Evolutionary conservation across 2,888 invertebrate genomes (phyloP).

Genomic region (Athalia cordata): DNA sequence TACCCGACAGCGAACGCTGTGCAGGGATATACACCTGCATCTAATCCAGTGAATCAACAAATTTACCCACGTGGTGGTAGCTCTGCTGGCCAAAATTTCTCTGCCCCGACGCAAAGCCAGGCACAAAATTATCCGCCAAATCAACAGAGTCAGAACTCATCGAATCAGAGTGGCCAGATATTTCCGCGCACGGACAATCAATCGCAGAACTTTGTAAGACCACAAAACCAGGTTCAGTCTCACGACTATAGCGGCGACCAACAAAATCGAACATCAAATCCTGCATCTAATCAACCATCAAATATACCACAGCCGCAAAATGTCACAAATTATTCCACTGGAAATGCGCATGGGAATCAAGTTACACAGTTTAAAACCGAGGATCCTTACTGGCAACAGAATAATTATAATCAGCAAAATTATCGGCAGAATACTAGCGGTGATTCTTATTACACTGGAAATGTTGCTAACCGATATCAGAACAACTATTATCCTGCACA

Average conservation of each 20-base stretch:
- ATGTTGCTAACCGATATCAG: slow-evolving; percentile 72
- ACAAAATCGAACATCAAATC: slow-evolving; percentile 51
- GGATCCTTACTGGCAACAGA: slow-evolving; percentile 70
- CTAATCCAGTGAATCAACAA: slow-evolving; percentile 62
- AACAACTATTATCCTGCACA: slow-evolving; percentile 70
- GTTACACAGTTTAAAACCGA: slow-evolving; percentile 63
- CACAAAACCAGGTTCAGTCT: slow-evolving; percentile 54
- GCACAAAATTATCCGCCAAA: slow-evolving; percentile 49
- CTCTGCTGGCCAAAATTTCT: slow-evolving; percentile 58
- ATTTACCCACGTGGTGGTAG: slow-evolving; percentile 61
- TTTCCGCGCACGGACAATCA: slow-evolving; percentile 59
- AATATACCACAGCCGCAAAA: slow-evolving; percentile 47
- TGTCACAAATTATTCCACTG: slow-evolving; percentile 27
- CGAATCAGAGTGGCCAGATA: slow-evolving; percentile 58
- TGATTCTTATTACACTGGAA: slow-evolving; percentile 65
- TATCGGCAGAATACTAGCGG: slow-evolving; percentile 64
- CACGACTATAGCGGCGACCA: slow-evolving; percentile 62
- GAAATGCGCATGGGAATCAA: slow-evolving; percentile 55
- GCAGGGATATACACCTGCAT: slow-evolving; percentile 57
- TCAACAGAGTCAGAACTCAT: slow-evolving; percentile 54
- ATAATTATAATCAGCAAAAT: slow-evolving; percentile 70
- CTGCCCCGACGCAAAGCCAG: slow-evolving; percentile 44
- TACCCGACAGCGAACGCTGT: slow-evolving; percentile 58
- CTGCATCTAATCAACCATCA: slow-evolving; percentile 53
- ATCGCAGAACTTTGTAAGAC: slow-evolving; percentile 51